A percentile compares a stretch with the other conserved stretches of the same genome.
phyloP scores from a whole-genome alignment of 2,113 vertebrate genomes.

The Onychorhynchus coronatus region DNA sequence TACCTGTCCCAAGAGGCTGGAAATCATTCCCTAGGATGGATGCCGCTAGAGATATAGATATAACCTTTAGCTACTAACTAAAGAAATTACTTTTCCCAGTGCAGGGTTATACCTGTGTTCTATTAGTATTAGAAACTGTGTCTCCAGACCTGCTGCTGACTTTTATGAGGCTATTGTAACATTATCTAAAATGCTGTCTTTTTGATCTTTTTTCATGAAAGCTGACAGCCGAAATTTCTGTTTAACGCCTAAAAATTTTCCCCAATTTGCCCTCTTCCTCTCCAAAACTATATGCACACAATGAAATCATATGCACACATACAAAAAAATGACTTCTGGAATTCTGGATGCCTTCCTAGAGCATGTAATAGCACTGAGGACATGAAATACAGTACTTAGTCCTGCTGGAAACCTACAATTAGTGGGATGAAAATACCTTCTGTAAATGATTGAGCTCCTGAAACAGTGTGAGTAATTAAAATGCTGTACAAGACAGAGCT shows the following conservation, averaged over 20 bases:
- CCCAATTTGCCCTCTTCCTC: neutral
- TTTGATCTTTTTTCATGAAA: neutral
- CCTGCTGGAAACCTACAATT: constrained; percentile 36
- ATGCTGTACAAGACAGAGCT: constrained; percentile 8
- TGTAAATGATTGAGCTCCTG: constrained; percentile 32
- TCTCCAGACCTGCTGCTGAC: neutral
- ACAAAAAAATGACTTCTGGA: neutral
- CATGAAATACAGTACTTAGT: neutral
- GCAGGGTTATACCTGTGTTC: neutral
- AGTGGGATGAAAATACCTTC: constrained; percentile 42
- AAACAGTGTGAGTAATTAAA: constrained; percentile 32
- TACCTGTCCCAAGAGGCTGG: neutral
- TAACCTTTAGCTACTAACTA: neutral
- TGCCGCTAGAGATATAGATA: neutral
- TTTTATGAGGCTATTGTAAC: neutral
- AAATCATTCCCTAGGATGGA: neutral
- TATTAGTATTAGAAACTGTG: neutral
- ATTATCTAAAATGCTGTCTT: neutral
- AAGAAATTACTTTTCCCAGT: neutral
- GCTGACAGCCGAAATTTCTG: neutral
- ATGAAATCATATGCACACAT: neutral
- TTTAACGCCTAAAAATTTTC: neutral
- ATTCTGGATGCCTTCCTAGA: neutral
- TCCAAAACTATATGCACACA: neutral
- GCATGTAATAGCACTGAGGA: neutral